phyloP scores from a whole-genome alignment of 2,797 vertebrate genomes.

The Anguilla pacifica region DNA sequence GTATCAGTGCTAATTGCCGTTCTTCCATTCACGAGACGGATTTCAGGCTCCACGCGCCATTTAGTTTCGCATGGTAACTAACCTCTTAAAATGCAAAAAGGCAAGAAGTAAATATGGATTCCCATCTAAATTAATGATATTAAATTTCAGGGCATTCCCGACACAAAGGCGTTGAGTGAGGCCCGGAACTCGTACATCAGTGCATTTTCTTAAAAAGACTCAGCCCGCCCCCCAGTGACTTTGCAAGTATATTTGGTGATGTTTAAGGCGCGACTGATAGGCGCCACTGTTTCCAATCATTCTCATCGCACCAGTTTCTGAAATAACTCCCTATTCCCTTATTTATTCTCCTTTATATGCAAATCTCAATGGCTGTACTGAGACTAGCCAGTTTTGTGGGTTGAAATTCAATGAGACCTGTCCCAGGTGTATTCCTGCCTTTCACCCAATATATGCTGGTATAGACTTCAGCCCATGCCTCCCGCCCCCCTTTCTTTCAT shows the following conservation, averaged over 20 bases:
- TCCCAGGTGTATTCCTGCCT: neutral
- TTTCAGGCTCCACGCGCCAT: neutral
- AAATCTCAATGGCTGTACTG: too few relatives aligned
- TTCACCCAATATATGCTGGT: neutral
- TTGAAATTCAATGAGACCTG: neutral
- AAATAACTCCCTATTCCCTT: neutral
- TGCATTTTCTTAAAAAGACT: neutral
- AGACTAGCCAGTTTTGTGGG: neutral
- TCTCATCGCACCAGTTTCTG: neutral
- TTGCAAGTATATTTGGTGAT: neutral
- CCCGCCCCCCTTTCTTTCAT: neutral
- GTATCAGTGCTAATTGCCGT: constrained; percentile 16
- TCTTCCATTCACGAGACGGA: constrained; percentile 20
- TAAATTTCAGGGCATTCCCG: neutral
- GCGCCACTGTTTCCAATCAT: neutral
- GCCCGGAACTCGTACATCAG: neutral
- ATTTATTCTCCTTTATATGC: neutral
- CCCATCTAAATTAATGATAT: neutral
- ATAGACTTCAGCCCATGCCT: too few relatives aligned
- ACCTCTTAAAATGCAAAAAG: neutral
- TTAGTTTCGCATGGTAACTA: neutral
- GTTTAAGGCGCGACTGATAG: neutral
- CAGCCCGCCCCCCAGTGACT: too few relatives aligned
- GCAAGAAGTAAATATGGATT: neutral
- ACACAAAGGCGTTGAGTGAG: neutral